A percentile compares a stretch with the other conserved stretches of the same genome.
Evolutionary conservation across 64 coral and sea anemone species (phyloP).

Genomic region (Montipora foliosa): DNA sequence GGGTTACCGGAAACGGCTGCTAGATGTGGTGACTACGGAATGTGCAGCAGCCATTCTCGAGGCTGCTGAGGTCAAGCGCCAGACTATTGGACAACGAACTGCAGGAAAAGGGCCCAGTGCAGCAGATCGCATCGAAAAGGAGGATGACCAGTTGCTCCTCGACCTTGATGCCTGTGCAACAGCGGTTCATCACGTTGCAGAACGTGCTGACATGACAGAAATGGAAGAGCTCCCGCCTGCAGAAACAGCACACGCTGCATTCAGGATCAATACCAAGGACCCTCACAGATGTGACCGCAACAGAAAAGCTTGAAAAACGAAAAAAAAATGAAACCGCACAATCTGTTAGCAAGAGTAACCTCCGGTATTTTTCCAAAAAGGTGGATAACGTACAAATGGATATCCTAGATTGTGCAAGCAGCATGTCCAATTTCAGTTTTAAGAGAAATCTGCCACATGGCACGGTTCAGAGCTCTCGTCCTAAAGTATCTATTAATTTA

Average conservation of each 20-base stretch:
- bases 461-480: too few species aligned
- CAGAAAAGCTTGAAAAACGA: constrained; percentile 23
- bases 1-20: constrained; percentile 35
- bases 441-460: too few species aligned
- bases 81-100: constrained; percentile 33
- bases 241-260: constrained; percentile 24
- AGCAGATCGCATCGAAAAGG: constrained; percentile 36
- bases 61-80: constrained; percentile 44
- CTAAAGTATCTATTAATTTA: too few species aligned
- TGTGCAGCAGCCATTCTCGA: constrained; percentile 49
- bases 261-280: constrained; percentile 38
- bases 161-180: constrained; percentile 18
- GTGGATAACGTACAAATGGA: too few species aligned
- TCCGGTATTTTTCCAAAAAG: constrained; percentile 28
- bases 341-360: constrained; percentile 20
- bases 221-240: not conserved
- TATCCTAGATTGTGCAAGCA: too few species aligned
- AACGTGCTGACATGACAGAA: not conserved
- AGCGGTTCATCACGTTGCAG: constrained; percentile 34
- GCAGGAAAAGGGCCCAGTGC: constrained; percentile 31
- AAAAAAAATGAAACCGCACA: not conserved
- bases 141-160: constrained; percentile 15
- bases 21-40: constrained; percentile 60
- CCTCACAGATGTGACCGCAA: constrained; percentile 38
- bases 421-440: too few species aligned